These are phyloP conservation scores for Peromyscus eremicus DNA, from an alignment of 2,797 vertebrate species.

Conservation along the genomic window DNA sequence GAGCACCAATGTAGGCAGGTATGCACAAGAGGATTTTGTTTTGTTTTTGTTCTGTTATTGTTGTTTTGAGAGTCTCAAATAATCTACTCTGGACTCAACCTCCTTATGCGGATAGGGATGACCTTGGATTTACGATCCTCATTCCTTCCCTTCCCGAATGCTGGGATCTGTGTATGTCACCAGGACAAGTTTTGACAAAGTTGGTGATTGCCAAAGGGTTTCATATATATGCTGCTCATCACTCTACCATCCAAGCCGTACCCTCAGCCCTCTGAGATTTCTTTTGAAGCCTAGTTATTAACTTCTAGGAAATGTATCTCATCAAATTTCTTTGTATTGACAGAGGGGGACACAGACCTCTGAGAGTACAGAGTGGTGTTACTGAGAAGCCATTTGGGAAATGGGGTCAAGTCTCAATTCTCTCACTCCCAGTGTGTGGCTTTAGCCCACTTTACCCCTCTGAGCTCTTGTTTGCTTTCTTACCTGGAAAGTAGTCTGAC, in stretches of 20 bases:
- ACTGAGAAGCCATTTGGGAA: background rate
- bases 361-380: background rate
- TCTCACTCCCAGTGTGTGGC: background rate
- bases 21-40: background rate
- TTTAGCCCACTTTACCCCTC: background rate
- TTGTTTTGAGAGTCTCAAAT: background rate
- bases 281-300: background rate
- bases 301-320: background rate
- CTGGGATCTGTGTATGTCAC: background rate
- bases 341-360: background rate
- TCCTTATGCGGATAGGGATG: background rate
- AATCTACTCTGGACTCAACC: background rate
- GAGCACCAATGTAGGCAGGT: background rate
- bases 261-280: background rate
- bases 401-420: background rate
- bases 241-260: rapidly evolving
- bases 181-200: background rate
- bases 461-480: background rate
- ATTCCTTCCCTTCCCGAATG: background rate
- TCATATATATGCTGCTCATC: background rate
- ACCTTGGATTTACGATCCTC: background rate
- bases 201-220: background rate
- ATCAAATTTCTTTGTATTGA: background rate
- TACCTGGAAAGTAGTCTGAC: background rate
- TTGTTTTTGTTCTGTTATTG: background rate